Base-by-base conservation (phyloP, 2,113 vertebrate species). In the Cnemophilus loriae region DNA sequence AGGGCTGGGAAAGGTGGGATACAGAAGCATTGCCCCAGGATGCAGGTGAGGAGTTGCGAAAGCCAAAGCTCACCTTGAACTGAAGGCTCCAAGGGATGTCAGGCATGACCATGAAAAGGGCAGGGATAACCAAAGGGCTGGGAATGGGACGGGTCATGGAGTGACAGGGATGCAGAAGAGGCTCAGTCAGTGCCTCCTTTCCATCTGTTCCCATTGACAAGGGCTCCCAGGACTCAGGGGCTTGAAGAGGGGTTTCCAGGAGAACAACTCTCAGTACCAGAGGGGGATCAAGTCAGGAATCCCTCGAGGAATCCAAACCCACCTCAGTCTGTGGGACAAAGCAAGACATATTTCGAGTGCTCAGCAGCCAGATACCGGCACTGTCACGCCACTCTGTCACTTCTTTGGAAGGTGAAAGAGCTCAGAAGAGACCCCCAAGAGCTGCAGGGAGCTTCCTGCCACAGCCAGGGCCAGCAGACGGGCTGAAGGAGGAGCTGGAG, bases 391-490 rank as follows among this genome's bases (percentile, higher is more conserved):
- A 17, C 39, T 37, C 41, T 63, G 57, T 5, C 57, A 14, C 57
- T 37, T 11, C 27, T 63, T 15, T 37, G 39, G 68, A 14, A 55
- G 33, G 11, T 8, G 33, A 9, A 18, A 7, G 81, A 22, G 33
- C 57, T 53, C 1, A 0, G 47, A 37, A 39, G 17, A 46, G 22
- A 17, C 47, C 16, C 44, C 35, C 55, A 16, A 1, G 33, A 33
- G 33, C 39, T 39, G 47, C 68, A 73, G 67, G 55, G 37, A 70
- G 6, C 37, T 20, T 23, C 8, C 13, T 30, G 46, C 20, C 65
- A 61, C 37, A 44, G 55, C 26, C 80, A 32, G 39, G 4, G 10
- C 16, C 1, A 1, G 26, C 47, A n/a, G 8, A 42, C 37, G 23
- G 30, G 30, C 23, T n/a, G 59, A 21, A 41, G 35, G 47, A 32